Evolutionary conservation across 2,888 invertebrate genomes (phyloP).

Genomic region (Melieria crassipennis): DNA sequence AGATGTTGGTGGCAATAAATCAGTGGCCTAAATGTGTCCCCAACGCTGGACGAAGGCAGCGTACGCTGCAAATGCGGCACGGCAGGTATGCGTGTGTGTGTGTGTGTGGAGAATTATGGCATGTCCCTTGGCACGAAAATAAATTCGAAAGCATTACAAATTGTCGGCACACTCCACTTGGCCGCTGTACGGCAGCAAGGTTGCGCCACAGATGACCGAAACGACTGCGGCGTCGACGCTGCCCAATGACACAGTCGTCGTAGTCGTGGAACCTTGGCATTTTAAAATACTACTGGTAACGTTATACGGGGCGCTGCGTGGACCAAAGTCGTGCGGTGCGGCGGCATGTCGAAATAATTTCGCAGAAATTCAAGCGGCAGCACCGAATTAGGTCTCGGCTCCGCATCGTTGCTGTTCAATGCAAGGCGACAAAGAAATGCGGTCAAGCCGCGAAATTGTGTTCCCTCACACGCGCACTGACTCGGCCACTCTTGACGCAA

Average conservation of each 20-base stretch:
- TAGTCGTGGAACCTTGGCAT: background rate
- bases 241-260: too few species aligned
- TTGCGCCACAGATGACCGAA: background rate
- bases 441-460: constrained; percentile 38
- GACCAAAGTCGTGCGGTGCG: background rate
- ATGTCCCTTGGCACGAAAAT: constrained; percentile 13
- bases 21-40: constrained; percentile 47
- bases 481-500: background rate
- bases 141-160: constrained; percentile 38
- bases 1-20: constrained; percentile 59
- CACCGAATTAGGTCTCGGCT: too few species aligned
- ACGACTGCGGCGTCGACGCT: too few species aligned
- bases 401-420: background rate
- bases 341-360: constrained; percentile 3
- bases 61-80: background rate
- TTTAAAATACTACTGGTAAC: constrained; percentile 10
- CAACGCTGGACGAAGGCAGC: constrained; percentile 15
- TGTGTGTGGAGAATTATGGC: background rate
- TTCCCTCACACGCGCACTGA: constrained; percentile 2
- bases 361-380: constrained; percentile 10
- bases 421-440: constrained; percentile 33
- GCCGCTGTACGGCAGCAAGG: background rate
- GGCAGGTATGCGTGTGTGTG: background rate
- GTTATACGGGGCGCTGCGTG: background rate
- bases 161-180: constrained; percentile 25